Evolutionary conservation across 2,797 vertebrate species (phyloP), one percentile per base, ranked within the genome.

Genomic region (Cynopterus sphinx): DNA sequence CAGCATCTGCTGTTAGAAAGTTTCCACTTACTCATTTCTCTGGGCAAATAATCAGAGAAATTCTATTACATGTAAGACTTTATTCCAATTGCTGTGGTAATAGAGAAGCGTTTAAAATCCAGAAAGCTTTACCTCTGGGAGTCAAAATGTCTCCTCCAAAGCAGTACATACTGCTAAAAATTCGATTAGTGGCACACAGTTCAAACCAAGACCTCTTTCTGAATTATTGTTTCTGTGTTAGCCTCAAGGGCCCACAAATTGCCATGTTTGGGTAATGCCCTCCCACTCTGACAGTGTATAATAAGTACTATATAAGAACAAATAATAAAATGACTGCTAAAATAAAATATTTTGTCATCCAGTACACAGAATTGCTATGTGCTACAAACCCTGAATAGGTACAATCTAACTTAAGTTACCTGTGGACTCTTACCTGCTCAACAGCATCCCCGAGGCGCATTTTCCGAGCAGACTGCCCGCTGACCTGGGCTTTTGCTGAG

Each of bases 401-500:
- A 71, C 0, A 26, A 59, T 17, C 41, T 71, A 24, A 61, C 33
- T 19, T 31, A n/a, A 73, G 1, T 71, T 5, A 46, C 10, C 26
- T 31, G 2, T 6, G 6, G 39, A 49, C 9, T 0, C 22, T 96
- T 96, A 99, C 99, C 99, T 99, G 99, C 70, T 99, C 99, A 83
- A 99, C 99, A 13, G 99, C 99, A 1, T 99, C 99, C 8, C 99
- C 99, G 22, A 99, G 98, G 51, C 98, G 99, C 99, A 99, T 99
- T 59, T 99, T 86, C 0, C 98, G 98, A n/a, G 99, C 99, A 0
- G 99, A 99, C 98, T 99, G 99, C 53, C 99, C 99, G 0, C 99
- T 99, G 97, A 99, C 99, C 98, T 99, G 99, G 3, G 99, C 99
- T 98, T 99, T 99, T 95, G 99, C 99, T 1, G 99, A 99, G 98